Evolutionary conservation across 2,113 vertebrate species (phyloP).

Genomic region (Cercocebus atys): DNA sequence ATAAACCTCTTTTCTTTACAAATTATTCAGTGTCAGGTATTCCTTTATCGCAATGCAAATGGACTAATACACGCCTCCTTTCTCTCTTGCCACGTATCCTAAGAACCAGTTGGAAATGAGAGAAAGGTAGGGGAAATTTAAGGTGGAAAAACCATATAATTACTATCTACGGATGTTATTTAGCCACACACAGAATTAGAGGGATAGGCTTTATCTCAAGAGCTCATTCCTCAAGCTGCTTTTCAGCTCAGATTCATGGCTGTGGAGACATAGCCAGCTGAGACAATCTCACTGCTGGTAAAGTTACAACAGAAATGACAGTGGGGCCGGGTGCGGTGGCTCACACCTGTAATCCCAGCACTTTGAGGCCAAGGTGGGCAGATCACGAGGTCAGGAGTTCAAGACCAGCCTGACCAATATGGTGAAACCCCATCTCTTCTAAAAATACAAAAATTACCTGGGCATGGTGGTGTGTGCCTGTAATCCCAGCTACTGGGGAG

Average conservation of each 20-base stretch:
- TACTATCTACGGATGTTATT: not conserved
- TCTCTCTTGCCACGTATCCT: not conserved
- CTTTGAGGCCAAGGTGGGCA: too few relatives aligned
- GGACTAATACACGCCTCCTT: not conserved
- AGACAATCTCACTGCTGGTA: not conserved
- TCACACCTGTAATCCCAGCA: too few relatives aligned
- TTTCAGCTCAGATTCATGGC: not conserved
- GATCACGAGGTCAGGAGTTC: too few relatives aligned
- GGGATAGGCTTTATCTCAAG: not conserved
- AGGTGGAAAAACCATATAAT: not conserved
- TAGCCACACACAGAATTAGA: not conserved
- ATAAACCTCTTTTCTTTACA: too few relatives aligned
- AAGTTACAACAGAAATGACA: not conserved
- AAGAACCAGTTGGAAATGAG: not conserved
- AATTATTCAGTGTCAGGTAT: too few relatives aligned
- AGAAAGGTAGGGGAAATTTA: not conserved
- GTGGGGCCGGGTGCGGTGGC: not conserved
- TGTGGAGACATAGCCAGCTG: accelerated
- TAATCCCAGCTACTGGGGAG: too few relatives aligned
- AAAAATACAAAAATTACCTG: too few relatives aligned
- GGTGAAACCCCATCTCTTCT: too few relatives aligned
- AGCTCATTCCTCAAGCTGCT: not conserved
- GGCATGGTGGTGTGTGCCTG: too few relatives aligned
- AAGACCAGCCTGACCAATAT: too few relatives aligned
- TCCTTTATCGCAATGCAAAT: too few relatives aligned